These are phyloP conservation scores for Philonicus albiceps DNA, from an alignment of 2,888 invertebrate species.

Conservation along the genomic window DNA sequence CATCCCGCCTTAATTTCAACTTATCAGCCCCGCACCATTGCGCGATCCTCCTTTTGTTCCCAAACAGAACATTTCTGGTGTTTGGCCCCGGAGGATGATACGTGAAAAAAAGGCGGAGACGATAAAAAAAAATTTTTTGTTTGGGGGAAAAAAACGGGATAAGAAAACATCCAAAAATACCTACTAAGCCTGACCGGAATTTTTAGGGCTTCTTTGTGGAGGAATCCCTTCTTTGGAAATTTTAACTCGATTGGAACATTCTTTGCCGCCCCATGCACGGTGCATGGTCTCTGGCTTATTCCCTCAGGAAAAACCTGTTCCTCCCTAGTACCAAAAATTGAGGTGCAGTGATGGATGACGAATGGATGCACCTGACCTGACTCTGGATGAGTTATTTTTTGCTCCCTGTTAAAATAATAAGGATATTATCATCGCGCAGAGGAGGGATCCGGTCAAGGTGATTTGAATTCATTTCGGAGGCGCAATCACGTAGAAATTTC, in stretches of 20 bases:
- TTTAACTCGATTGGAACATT: conserved; percentile 17
- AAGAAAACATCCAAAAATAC: background rate
- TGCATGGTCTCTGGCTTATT: background rate
- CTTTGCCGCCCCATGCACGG: background rate
- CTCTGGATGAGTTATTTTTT: background rate
- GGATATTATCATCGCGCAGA: background rate
- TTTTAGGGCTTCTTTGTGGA: conserved; percentile 16
- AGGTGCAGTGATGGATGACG: conserved; percentile 29
- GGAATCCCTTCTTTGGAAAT: conserved; percentile 8
- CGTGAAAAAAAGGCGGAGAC: background rate
- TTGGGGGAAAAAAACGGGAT: background rate
- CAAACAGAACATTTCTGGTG: background rate
- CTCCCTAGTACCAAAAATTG: background rate
- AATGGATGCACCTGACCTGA: conserved; percentile 33
- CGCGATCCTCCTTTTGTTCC: conserved; percentile 9
- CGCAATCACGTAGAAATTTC: background rate
- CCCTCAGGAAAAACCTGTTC: conserved; percentile 7
- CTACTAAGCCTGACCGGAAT: conserved; percentile 7
- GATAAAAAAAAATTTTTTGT: background rate
- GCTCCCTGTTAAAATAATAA: background rate
- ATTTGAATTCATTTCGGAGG: background rate
- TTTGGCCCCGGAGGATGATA: conserved; percentile 5
- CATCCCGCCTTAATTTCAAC: conserved; percentile 23
- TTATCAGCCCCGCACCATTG: background rate
- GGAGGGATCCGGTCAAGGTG: background rate